Evolutionary conservation across 2,888 invertebrate species (phyloP).

Genomic region (Byasa hedistus): DNA sequence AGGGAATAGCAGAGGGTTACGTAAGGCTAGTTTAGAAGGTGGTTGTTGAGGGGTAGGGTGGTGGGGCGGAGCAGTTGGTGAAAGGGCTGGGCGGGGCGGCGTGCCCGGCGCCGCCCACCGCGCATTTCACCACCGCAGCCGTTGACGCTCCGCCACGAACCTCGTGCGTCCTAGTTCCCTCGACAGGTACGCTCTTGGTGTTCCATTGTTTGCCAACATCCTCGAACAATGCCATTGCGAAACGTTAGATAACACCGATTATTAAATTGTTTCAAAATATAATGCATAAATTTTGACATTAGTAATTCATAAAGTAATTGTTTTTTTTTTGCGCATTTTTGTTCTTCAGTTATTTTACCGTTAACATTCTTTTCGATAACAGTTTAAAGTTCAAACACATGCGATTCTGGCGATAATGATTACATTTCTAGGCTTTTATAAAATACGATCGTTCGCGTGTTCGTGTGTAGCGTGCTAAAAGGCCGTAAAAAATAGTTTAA

Average conservation of each 20-base stretch:
- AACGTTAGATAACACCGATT: conserved; percentile 69
- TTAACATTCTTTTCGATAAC: conserved; percentile 8
- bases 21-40: conserved; percentile 59
- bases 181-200: conserved; percentile 71
- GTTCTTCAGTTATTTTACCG: conserved; percentile 10
- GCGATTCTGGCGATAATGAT: conserved; percentile 10
- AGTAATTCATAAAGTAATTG: background rate
- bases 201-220: conserved; percentile 72
- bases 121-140: conserved; percentile 70
- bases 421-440: conserved; percentile 9
- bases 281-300: background rate
- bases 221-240: conserved; percentile 73
- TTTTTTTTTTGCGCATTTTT: background rate
- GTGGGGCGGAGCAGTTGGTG: conserved; percentile 73
- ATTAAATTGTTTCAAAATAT: conserved; percentile 25
- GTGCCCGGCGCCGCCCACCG: conserved; percentile 72
- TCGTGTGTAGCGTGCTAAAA: conserved; percentile 14
- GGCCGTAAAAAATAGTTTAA: conserved; percentile 25
- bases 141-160: conserved; percentile 49
- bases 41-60: conserved; percentile 59
- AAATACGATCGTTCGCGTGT: conserved; percentile 23
- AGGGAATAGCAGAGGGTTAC: conserved; percentile 59
- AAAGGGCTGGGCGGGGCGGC: conserved; percentile 76
- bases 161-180: conserved; percentile 71
- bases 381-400: conserved; percentile 17